Evolutionary conservation across 2,113 vertebrate genomes (phyloP), one percentile per base, ranked within the genome.

Genomic region (Acanthochromis polyacanthus): DNA sequence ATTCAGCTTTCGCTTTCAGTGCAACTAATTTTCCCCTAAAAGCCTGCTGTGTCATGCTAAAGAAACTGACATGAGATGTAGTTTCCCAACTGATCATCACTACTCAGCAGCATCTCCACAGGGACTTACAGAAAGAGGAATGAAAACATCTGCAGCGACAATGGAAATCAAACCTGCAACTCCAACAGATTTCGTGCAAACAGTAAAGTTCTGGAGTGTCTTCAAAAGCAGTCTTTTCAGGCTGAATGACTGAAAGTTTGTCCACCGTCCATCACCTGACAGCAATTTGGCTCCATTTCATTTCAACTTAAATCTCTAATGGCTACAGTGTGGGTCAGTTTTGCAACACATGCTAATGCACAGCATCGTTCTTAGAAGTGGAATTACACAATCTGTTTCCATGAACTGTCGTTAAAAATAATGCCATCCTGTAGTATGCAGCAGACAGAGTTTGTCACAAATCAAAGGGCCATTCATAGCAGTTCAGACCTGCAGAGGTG

Each of bases 31-130:
- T 68, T 19, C 22, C 59, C 32, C 7, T 36, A 1, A 36, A 36
- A 23, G 25, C 53, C 23, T 84, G 91, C 83, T 84, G 72, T 70
- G 88, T 92, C 86, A 92, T 65, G 83, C 63, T 84, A 28, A 17
- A 62, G 67, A 57, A 63, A 52, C 15, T 71, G 46, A 82, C 65
- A n/a, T n/a, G 5, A 8, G 32, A 45, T 3, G 11, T 6, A 10
- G 16, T 75, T 64, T 60, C 56, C 77, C 45, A 69, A 60, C 17
- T 8, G 7, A 4, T 77, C 12, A 65, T 82, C 61, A 46, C 19
- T 56, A 73, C 58, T 81, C 58, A 38, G 71, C 17, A 56, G 25
- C 45, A 70, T 25, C 51, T 74, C n/a, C 15, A 15, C 32, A 5
- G 12, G 3, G 53, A 51, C 53, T 50, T 61, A 46, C n/a, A 74